Evolutionary conservation across 2,113 vertebrate genomes (phyloP), one percentile per base, ranked within the genome.

Genomic region (Phyllopteryx taeniolatus): DNA sequence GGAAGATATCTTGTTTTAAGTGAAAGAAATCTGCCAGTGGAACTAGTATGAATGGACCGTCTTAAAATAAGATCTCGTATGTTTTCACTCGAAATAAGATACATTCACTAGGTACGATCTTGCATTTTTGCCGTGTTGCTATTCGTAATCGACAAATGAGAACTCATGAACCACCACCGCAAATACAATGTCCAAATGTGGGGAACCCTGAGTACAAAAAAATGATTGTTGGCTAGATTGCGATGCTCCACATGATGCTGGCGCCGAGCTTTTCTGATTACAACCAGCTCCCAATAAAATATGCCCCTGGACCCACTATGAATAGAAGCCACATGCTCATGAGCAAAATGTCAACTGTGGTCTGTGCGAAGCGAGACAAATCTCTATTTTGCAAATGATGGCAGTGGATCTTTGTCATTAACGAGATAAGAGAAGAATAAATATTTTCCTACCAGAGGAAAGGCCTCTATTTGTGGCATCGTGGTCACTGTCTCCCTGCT

Each of bases 401-500:
- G 19, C 19, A 20, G 19, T 53, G 19, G 33, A 44, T 14, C 39
- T 39, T 74, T 67, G n/a, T 42, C 35, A 5, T 19, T n/a, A 35
- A 62, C 19, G 3, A 67, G 63, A 68, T 27, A 44, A 31, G 11
- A 31, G 5, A 60, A 60, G 12, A 67, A 68, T 15, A 7, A 33
- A 35, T 6, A 15, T 10, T 4, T 71, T 94, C 95, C 94, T 93
- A 99, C 96, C 97, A 77, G 96, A 93, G 83, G 96, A 95, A 90
- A 97, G 95, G 88, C 95, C 96, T 88, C 97, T 94, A 92, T 98
- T 96, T 81, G 96, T 98, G 90, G 97, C 97, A 54, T 99, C 98
- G 67, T 99, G 98, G 90, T 99, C 98, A 73, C 98, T 99, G 91
- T 99, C 98, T 77, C 98, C 97, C 91, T 98, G 97, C 79, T 99